phyloP scores from a whole-genome alignment of 1,140 invertebrate genomes.

The Limonius californicus region DNA sequence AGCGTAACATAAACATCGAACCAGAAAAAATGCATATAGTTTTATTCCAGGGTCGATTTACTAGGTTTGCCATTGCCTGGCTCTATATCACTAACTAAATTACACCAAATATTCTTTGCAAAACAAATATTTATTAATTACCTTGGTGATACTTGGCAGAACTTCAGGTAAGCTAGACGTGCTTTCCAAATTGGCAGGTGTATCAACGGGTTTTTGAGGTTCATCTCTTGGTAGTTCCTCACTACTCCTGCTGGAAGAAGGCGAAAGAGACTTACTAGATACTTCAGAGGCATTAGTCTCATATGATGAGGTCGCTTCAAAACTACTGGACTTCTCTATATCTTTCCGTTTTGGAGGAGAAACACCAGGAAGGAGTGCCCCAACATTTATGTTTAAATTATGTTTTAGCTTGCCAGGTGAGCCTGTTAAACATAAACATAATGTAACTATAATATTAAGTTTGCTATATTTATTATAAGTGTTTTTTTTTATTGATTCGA shows the following conservation, averaged over 20 bases:
- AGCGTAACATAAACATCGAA: no score
- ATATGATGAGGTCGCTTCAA: background rate
- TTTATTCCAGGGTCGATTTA: no score
- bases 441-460: no score
- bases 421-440: background rate
- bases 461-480: no score
- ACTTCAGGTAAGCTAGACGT: background rate
- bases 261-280: background rate
- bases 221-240: background rate
- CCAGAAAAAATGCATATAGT: no score
- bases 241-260: background rate
- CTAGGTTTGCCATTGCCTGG: no score
- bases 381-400: background rate
- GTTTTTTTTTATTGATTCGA: no score
- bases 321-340: background rate
- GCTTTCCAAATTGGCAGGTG: background rate
- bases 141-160: background rate
- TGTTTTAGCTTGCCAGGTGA: conserved; percentile 2
- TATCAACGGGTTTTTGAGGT: background rate
- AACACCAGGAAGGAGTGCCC: background rate
- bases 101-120: no score
- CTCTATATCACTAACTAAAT: no score
- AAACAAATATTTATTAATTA: no score
- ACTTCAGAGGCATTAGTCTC: background rate
- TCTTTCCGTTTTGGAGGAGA: background rate